These are phyloP conservation scores for Tragelaphus buxtoni DNA, from an alignment of 2,113 vertebrate species.

Conservation along the genomic window DNA sequence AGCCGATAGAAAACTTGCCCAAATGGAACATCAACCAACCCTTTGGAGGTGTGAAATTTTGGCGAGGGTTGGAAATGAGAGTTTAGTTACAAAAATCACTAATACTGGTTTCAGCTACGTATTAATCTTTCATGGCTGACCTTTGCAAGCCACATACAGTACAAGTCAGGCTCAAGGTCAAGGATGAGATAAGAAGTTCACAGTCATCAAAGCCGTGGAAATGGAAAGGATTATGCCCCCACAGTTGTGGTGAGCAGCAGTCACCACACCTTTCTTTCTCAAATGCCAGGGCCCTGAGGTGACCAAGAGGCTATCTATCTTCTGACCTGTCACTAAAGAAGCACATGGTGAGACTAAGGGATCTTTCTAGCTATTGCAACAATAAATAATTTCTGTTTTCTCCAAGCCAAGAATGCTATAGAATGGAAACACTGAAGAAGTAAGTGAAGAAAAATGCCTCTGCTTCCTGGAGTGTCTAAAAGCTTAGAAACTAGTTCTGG, in stretches of 20 bases:
- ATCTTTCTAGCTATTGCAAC: neutral
- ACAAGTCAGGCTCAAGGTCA: neutral
- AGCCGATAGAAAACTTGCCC: neutral
- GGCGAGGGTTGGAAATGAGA: neutral
- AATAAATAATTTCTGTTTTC: neutral
- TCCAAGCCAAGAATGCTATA: neutral
- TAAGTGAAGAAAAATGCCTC: slow-evolving; percentile 13
- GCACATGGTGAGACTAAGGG: neutral
- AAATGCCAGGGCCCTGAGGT: neutral
- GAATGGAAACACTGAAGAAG: neutral
- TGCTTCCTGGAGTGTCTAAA: neutral
- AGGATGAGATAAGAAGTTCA: neutral
- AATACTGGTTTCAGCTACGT: neutral
- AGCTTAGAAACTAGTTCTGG: neutral
- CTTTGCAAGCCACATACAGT: neutral
- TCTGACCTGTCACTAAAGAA: neutral
- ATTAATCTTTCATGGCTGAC: neutral
- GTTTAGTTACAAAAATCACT: neutral
- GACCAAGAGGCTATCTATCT: neutral
- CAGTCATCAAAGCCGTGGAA: neutral
- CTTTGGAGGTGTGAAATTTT: neutral
- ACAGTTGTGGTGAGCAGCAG: neutral
- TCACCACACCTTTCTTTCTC: neutral
- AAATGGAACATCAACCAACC: neutral
- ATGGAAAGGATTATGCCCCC: neutral